Conservation (phyloP, 1,140 invertebrate genomes). For the Drosophila pseudoobscura region DNA sequence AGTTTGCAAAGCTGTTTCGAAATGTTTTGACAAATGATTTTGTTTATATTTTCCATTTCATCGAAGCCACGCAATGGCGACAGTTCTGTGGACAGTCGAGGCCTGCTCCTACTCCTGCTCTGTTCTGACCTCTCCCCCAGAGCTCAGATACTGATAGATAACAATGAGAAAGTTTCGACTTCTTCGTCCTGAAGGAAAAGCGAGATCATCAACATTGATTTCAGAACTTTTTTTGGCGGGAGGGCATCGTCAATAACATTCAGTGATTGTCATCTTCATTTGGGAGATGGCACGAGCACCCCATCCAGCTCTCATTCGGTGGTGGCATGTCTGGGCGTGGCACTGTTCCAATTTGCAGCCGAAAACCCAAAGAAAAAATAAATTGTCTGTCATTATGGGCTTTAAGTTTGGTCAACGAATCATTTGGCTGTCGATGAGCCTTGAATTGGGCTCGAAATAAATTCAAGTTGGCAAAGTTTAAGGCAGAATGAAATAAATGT, state of each 20-base stretch:
- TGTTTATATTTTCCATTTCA: conserved; percentile 82
- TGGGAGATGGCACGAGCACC: conserved; percentile 18
- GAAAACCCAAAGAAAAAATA: conserved; percentile 45
- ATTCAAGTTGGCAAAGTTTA: conserved; percentile 23
- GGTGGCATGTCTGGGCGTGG: conserved; percentile 30
- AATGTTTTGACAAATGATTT: conserved; percentile 82
- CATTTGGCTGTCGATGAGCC: conserved; percentile 39
- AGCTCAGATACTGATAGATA: conserved; percentile 45
- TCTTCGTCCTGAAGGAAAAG: conserved; percentile 28
- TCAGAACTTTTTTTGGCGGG: conserved; percentile 39
- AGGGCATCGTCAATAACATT: conserved; percentile 48
- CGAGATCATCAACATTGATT: conserved; percentile 78
- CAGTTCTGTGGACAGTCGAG: conserved; percentile 52
- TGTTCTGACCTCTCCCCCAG: neutral
- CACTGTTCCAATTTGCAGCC: conserved; percentile 50
- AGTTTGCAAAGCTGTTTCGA: conserved; percentile 70
- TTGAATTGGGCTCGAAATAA: conserved; percentile 11
- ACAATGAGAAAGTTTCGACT: conserved; percentile 64
- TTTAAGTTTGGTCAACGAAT: conserved; percentile 59
- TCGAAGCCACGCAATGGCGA: conserved; percentile 62
- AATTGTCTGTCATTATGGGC: conserved; percentile 71
- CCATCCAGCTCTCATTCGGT: conserved; percentile 41
- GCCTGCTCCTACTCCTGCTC: conserved; percentile 11
- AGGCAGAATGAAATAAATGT: conserved; percentile 36
- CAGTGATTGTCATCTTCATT: conserved; percentile 45